These are phyloP conservation scores for Chalcosyrphus nemorum DNA, from an alignment of 2,888 invertebrate genomes.

Conservation along the genomic window DNA sequence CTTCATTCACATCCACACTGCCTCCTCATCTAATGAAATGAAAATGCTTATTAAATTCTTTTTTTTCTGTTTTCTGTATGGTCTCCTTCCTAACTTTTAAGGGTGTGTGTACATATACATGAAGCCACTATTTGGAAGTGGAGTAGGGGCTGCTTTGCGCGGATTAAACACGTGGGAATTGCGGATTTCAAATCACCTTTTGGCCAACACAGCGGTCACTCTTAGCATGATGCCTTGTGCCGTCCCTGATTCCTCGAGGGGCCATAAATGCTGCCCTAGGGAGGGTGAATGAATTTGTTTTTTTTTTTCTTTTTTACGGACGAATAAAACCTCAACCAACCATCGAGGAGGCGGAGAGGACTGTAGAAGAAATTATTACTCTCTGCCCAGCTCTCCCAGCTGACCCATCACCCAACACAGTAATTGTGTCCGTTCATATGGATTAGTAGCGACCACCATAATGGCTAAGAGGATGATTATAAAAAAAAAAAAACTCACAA, in stretches of 20 bases:
- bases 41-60: constrained; percentile 67
- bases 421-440: constrained; percentile 34
- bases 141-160: not conserved
- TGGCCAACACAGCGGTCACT: constrained; percentile 24
- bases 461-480: constrained; percentile 26
- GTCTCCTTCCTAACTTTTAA: not conserved
- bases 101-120: not conserved
- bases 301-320: not conserved
- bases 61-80: constrained; percentile 1
- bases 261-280: constrained; percentile 26
- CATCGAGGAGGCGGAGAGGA: not conserved
- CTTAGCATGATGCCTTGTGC: constrained; percentile 20
- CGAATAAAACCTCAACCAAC: constrained; percentile 7
- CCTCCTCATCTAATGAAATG: constrained; percentile 62
- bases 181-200: constrained; percentile 53
- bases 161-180: constrained; percentile 29
- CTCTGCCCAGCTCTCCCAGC: not conserved
- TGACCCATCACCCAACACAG: not conserved
- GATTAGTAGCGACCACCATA: constrained; percentile 41
- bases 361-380: constrained; percentile 16
- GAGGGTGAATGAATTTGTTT: not conserved
- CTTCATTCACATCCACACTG: constrained; percentile 39
- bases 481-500: constrained; percentile 11
- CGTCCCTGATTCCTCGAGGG: not conserved
- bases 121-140: not conserved